A percentile compares a stretch with the other conserved stretches of the same genome.
Conservation (phyloP, 2,113 vertebrate species). For the Podiceps cristatus region DNA sequence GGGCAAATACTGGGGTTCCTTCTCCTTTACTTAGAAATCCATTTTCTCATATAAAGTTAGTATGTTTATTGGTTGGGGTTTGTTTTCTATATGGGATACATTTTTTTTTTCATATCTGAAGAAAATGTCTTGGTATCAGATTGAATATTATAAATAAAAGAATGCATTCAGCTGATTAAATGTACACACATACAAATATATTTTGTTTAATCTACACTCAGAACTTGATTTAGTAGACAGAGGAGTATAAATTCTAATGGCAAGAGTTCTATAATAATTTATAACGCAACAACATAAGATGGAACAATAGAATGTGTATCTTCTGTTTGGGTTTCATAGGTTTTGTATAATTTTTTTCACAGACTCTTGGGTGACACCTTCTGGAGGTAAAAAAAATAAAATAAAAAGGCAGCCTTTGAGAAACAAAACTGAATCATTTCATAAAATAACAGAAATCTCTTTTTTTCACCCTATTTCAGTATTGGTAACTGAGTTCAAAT, state of each 20-base stretch:
- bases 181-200: not conserved
- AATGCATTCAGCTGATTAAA: not conserved
- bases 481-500: not conserved
- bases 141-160: not conserved
- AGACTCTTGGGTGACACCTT: conserved; percentile 72
- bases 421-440: not conserved
- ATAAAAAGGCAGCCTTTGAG: not conserved
- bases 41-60: not conserved
- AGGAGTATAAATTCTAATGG: not conserved
- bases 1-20: not conserved
- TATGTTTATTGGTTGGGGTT: fast-evolving
- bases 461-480: not conserved
- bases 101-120: not conserved
- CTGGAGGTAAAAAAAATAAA: conserved; percentile 38
- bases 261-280: not conserved
- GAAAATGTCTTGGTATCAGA: not conserved
- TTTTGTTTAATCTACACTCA: not conserved
- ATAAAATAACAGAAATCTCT: not conserved
- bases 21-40: not conserved
- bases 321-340: not conserved
- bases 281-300: not conserved
- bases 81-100: not conserved
- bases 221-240: not conserved
- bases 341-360: not conserved
- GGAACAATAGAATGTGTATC: conserved; percentile 8